Conservation (phyloP, 92 coral and sea anemone genomes). For the Epizoanthus illoricatus region DNA sequence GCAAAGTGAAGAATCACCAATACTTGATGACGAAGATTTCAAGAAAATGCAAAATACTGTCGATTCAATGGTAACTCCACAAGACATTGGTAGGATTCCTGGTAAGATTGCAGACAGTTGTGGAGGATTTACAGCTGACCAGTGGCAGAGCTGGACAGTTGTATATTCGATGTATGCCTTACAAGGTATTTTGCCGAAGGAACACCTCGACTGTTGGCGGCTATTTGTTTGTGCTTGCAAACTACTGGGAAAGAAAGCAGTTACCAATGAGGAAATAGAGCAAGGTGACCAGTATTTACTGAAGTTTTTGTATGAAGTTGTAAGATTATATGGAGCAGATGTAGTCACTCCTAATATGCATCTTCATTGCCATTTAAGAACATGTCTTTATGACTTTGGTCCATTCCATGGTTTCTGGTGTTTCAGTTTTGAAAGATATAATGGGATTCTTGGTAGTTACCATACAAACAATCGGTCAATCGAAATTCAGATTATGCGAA, state of each 20-base stretch:
- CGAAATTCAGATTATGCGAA: constrained; percentile 64
- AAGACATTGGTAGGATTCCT: constrained; percentile 62
- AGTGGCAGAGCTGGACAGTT: constrained; percentile 67
- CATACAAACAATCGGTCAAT: constrained; percentile 55
- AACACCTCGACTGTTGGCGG: constrained; percentile 62
- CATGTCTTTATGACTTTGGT: constrained; percentile 52
- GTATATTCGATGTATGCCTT: constrained; percentile 55
- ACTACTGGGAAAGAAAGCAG: constrained; percentile 48
- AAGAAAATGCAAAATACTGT: constrained; percentile 47
- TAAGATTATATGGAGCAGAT: constrained; percentile 41
- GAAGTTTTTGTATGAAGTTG: constrained; percentile 40
- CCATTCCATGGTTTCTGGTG: constrained; percentile 67
- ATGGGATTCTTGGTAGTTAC: constrained; percentile 55
- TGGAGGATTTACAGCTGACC: constrained; percentile 68
- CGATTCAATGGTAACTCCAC: constrained; percentile 54
- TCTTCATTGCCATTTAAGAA: constrained; percentile 57
- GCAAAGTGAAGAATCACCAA: constrained; percentile 47
- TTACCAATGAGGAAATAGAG: constrained; percentile 44
- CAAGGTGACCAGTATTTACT: constrained; percentile 42
- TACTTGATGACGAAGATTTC: constrained; percentile 40
- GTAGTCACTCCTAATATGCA: constrained; percentile 72
- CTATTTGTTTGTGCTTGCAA: constrained; percentile 60
- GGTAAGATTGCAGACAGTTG: constrained; percentile 54
- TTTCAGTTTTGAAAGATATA: constrained; percentile 62
- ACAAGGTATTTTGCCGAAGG: constrained; percentile 51